phyloP scores from a whole-genome alignment of 2,113 vertebrate genomes.

The Atractosteus spatula region DNA sequence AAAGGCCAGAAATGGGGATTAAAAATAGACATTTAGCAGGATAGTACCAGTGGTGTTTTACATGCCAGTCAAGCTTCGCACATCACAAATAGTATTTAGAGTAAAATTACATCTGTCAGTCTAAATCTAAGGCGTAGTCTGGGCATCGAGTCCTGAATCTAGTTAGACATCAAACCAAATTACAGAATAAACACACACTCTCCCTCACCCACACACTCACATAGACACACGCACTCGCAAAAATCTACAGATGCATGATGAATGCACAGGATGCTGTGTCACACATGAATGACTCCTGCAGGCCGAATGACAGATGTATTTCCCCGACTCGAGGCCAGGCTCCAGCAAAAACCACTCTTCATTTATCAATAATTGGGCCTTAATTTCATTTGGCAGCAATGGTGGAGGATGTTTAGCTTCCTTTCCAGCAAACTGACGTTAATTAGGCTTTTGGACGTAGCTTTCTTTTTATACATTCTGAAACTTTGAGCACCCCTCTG shows the following conservation, averaged over 20 bases:
- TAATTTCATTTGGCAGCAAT: slow-evolving; percentile 86
- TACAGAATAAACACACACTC: slow-evolving; percentile 48
- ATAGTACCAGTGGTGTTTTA: slow-evolving; percentile 51
- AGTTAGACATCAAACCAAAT: slow-evolving; percentile 77
- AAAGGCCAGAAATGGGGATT: background rate
- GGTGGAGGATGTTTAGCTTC: slow-evolving; percentile 72
- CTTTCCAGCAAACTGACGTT: slow-evolving; percentile 77
- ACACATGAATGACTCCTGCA: slow-evolving; percentile 77
- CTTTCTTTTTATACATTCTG: slow-evolving; percentile 21
- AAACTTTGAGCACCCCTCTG: slow-evolving; percentile 22
- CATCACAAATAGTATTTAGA: slow-evolving; percentile 58
- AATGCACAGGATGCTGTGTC: slow-evolving; percentile 78
- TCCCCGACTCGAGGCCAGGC: slow-evolving; percentile 77
- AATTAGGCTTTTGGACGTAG: slow-evolving; percentile 68
- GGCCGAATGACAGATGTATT: slow-evolving; percentile 83
- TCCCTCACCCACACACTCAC: slow-evolving; percentile 16
- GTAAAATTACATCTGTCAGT: slow-evolving; percentile 68
- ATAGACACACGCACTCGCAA: slow-evolving; percentile 34
- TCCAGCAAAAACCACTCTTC: slow-evolving; percentile 85
- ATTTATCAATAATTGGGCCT: slow-evolving; percentile 91
- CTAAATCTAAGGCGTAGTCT: slow-evolving; percentile 51
- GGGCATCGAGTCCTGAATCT: slow-evolving; percentile 60
- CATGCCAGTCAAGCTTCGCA: slow-evolving; percentile 51
- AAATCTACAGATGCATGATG: slow-evolving; percentile 82
- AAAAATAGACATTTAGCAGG: background rate